These are phyloP conservation scores for Kryptopterus vitreolus DNA, from an alignment of 2,797 vertebrate genomes.

Conservation along the genomic window DNA sequence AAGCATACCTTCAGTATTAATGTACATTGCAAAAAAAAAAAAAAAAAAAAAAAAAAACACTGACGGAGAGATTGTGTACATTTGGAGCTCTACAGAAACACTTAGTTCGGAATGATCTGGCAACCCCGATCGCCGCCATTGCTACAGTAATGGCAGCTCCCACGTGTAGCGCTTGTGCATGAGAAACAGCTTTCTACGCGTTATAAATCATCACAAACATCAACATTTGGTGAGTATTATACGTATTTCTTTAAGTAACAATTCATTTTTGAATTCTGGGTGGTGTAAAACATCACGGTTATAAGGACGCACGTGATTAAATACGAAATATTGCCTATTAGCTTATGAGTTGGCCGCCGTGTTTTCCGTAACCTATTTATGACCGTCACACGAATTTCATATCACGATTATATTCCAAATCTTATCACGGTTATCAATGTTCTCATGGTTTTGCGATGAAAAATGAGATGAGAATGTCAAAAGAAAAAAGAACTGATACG, in stretches of 20 bases:
- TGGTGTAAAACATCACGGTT: background rate
- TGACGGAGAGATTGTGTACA: too few relatives aligned
- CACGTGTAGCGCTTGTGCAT: constrained; percentile 58
- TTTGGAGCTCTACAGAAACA: too few relatives aligned
- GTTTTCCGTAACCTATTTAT: background rate
- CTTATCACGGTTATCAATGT: too few relatives aligned
- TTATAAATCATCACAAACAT: background rate
- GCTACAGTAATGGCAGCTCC: constrained; percentile 69
- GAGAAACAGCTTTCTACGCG: background rate
- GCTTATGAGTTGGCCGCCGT: background rate
- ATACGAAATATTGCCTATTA: background rate
- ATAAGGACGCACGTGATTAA: background rate
- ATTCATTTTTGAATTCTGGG: background rate
- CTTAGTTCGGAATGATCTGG: background rate
- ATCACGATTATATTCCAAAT: too few relatives aligned
- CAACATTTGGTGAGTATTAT: background rate
- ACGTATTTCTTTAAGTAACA: background rate
- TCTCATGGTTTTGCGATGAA: too few relatives aligned
- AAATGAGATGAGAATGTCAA: too few relatives aligned
- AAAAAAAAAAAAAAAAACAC: too few relatives aligned
- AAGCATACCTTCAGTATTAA: too few relatives aligned
- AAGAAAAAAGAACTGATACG: too few relatives aligned
- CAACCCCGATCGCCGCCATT: constrained; percentile 26
- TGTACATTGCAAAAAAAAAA: too few relatives aligned
- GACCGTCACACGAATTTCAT: too few relatives aligned